Conservation (phyloP, 1,140 invertebrate species). For the Andrena cerasifolii region DNA sequence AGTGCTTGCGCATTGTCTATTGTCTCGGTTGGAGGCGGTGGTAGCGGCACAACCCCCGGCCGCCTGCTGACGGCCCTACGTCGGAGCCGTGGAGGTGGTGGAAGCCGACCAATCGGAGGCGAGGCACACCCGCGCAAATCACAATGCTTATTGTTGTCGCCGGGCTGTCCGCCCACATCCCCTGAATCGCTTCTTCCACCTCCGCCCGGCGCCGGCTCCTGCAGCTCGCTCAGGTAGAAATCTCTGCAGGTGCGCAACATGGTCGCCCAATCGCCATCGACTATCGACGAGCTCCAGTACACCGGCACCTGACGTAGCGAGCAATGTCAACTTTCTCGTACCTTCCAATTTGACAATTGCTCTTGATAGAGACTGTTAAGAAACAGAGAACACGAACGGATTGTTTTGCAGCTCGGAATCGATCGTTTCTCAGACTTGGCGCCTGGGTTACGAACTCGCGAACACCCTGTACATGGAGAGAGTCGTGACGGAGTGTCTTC, state of each 20-base stretch:
- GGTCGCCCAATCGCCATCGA: background rate
- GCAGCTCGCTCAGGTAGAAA: slow-evolving; percentile 58
- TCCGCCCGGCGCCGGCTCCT: slow-evolving; percentile 33
- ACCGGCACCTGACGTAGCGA: too few species aligned
- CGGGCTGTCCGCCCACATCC: slow-evolving; percentile 77
- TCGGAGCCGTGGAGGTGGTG: slow-evolving; percentile 69
- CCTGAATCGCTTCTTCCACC: slow-evolving; percentile 54
- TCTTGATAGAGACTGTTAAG: too few species aligned
- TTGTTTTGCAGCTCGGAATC: too few species aligned
- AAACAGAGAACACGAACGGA: too few species aligned
- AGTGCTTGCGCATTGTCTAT: slow-evolving; percentile 78
- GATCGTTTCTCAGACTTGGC: too few species aligned
- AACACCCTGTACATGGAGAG: too few species aligned
- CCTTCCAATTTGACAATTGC: too few species aligned
- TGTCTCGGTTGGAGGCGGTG: slow-evolving; percentile 74
- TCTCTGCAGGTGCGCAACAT: slow-evolving; percentile 23
- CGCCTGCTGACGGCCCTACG: slow-evolving; percentile 65
- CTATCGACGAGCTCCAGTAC: too few species aligned
- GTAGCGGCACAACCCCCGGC: slow-evolving; percentile 72
- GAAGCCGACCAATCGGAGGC: slow-evolving; percentile 75
- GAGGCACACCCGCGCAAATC: slow-evolving; percentile 80
- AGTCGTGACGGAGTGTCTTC: background rate
- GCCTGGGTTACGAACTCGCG: too few species aligned
- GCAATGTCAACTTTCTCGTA: too few species aligned
- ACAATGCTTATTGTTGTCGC: slow-evolving; percentile 83